Evolutionary conservation across 2,888 invertebrate species (phyloP).

Genomic region (Melangyna quadrimaculata): DNA sequence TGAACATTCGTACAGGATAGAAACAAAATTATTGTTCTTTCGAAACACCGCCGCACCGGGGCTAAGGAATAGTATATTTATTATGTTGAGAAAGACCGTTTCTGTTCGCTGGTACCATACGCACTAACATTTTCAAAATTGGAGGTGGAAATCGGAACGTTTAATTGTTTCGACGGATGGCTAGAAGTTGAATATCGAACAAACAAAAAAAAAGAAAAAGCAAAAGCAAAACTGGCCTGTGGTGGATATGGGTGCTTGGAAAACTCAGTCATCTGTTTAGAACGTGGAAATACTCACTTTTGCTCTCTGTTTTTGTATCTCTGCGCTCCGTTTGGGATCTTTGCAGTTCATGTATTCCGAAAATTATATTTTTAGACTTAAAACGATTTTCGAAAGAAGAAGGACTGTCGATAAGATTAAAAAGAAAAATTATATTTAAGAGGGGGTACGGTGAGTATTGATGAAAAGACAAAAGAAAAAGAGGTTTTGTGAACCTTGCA

Average conservation of each 20-base stretch:
- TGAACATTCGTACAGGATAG: conserved; percentile 32
- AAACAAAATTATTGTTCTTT: conserved; percentile 30
- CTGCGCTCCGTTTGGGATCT: conserved; percentile 12
- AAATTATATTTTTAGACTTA: conserved; percentile 58
- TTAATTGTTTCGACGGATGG: conserved; percentile 44
- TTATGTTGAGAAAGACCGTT: conserved; percentile 42
- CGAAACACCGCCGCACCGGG: conserved; percentile 26
- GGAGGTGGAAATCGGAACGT: conserved; percentile 55
- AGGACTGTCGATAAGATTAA: conserved; percentile 11
- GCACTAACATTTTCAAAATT: conserved; percentile 57
- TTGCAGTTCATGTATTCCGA: conserved; percentile 28
- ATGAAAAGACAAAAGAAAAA: neutral
- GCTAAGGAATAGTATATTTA: conserved; percentile 9
- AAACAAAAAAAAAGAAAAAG: neutral
- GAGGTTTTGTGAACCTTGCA: neutral
- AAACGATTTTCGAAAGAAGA: conserved; percentile 32
- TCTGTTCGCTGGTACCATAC: conserved; percentile 65
- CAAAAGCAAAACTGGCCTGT: conserved; percentile 24
- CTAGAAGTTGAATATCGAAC: conserved; percentile 1
- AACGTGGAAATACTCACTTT: conserved; percentile 31
- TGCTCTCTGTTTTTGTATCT: conserved; percentile 57
- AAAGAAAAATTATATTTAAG: neutral
- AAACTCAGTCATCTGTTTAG: conserved; percentile 60
- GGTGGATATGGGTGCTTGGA: conserved; percentile 48
- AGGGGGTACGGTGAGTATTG: neutral